phyloP scores from a whole-genome alignment of 1,140 invertebrate genomes.

The Venturia canescens region DNA sequence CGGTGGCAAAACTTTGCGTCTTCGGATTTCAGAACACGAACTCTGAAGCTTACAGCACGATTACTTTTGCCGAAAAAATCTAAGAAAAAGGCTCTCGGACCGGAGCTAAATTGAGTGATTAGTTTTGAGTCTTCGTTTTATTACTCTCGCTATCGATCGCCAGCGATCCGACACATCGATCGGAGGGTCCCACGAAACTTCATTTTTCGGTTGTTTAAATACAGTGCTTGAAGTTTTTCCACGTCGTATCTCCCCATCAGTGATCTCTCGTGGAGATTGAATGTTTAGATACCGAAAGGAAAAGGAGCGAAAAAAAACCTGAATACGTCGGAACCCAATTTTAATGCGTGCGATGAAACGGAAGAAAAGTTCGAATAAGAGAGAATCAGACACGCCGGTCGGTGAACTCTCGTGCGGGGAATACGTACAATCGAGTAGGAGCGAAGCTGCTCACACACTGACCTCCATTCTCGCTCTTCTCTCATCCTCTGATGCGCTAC shows the following conservation, averaged over 20 bases:
- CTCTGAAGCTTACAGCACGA: too few species aligned
- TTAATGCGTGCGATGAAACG: conserved; percentile 21
- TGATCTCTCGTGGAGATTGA: neutral
- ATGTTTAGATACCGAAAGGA: neutral
- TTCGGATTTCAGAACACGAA: too few species aligned
- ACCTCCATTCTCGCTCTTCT: conserved; percentile 64
- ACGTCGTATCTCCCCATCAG: neutral
- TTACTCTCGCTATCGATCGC: too few species aligned
- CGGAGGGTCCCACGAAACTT: too few species aligned
- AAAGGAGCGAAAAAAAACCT: neutral
- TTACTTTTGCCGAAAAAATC: too few species aligned
- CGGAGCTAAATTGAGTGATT: too few species aligned
- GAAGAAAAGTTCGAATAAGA: conserved; percentile 48
- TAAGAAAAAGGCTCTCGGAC: too few species aligned
- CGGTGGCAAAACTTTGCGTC: too few species aligned
- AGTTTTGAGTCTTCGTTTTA: too few species aligned
- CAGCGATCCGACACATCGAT: too few species aligned
- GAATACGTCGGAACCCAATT: neutral
- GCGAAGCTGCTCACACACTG: conserved; percentile 70
- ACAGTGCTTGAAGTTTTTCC: too few species aligned
- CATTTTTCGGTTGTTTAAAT: too few species aligned
- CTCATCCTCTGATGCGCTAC: conserved; percentile 14
- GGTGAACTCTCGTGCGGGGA: conserved; percentile 56
- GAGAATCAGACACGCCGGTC: conserved; percentile 58
- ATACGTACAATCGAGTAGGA: conserved; percentile 54